These are phyloP conservation scores for Gymnobelideus leadbeateri DNA, from an alignment of 2,113 vertebrate species.

Conservation along the genomic window DNA sequence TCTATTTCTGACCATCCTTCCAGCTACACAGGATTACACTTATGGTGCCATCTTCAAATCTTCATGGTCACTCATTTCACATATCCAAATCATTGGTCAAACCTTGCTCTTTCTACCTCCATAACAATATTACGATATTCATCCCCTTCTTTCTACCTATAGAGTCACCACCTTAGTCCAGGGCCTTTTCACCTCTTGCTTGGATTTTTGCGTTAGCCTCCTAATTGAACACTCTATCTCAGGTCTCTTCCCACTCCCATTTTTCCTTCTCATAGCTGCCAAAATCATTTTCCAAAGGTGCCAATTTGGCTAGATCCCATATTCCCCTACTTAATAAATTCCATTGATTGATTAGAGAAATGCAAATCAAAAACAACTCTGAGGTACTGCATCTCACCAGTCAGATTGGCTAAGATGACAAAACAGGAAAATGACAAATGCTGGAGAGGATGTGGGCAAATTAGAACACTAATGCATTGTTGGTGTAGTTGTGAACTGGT, in stretches of 20 bases:
- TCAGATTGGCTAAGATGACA: too few relatives aligned
- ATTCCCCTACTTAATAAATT: background rate
- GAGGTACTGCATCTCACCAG: too few relatives aligned
- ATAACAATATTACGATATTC: background rate
- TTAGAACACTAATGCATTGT: too few relatives aligned
- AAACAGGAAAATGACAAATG: too few relatives aligned
- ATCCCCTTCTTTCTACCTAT: background rate
- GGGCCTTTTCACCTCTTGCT: background rate
- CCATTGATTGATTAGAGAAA: too few relatives aligned
- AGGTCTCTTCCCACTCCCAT: background rate
- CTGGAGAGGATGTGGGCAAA: too few relatives aligned
- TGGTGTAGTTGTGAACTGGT: too few relatives aligned
- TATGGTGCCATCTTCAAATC: background rate
- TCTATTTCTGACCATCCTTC: background rate
- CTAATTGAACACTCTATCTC: background rate
- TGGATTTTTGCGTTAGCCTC: background rate
- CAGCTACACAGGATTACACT: background rate
- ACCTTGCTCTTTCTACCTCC: background rate
- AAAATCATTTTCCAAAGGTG: background rate
- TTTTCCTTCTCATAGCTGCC: background rate
- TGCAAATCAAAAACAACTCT: too few relatives aligned
- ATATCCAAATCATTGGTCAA: background rate
- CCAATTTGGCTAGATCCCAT: background rate
- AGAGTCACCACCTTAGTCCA: background rate
- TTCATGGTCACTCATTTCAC: background rate